Evolutionary conservation across 2,888 invertebrate genomes (phyloP).

Genomic region (Fissipunctia ypsillon): DNA sequence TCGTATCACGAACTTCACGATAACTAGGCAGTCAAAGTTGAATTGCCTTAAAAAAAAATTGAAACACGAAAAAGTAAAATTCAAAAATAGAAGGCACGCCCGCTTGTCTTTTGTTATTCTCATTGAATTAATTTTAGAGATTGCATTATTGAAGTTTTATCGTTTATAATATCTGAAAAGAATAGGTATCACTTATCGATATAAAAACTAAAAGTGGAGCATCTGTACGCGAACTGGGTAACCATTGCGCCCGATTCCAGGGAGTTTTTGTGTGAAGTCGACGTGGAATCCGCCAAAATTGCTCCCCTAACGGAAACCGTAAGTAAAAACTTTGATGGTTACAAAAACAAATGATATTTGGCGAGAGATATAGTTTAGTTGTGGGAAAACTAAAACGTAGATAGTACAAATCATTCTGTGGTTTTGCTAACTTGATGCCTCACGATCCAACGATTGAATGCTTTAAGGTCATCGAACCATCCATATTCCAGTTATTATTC

Average conservation of each 20-base stretch:
- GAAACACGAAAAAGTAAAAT: constrained; percentile 1
- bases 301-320: constrained; percentile 86
- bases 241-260: constrained; percentile 78
- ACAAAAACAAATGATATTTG: background rate
- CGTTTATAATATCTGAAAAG: constrained; percentile 22
- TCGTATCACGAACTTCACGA: constrained; percentile 58
- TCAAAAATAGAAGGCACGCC: constrained; percentile 27
- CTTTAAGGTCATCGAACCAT: background rate
- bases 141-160: background rate
- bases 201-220: constrained; percentile 79
- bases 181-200: constrained; percentile 26
- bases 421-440: background rate
- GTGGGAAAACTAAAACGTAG: background rate
- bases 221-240: constrained; percentile 76
- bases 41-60: constrained; percentile 12
- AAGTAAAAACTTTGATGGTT: constrained; percentile 66
- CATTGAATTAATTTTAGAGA: background rate
- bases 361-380: too few species aligned
- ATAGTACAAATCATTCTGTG: background rate
- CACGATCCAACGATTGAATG: background rate
- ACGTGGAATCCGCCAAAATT: constrained; percentile 84
- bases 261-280: constrained; percentile 81
- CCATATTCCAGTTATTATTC: constrained; percentile 5
- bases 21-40: constrained; percentile 16
- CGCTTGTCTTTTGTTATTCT: background rate